Conservation (phyloP, 2,113 vertebrate genomes). For the Mus musculus region DNA sequence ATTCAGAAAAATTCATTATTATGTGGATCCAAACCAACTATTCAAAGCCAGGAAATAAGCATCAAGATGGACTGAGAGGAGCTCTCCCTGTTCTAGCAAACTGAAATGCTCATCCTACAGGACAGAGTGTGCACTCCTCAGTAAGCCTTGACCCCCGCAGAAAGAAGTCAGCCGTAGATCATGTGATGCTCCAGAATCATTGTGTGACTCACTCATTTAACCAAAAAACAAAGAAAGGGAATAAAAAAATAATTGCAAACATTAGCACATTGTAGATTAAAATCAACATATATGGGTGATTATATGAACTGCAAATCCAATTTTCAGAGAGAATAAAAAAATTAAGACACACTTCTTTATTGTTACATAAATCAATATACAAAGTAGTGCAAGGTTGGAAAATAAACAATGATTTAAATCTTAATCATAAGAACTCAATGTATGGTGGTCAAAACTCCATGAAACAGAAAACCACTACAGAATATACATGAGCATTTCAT, state of each 20-base stretch:
- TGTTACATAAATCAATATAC: neutral
- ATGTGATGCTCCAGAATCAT: neutral
- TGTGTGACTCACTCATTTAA: neutral
- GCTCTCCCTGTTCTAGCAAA: neutral
- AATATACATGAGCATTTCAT: neutral
- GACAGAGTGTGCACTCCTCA: neutral
- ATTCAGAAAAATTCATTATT: neutral
- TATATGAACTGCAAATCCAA: neutral
- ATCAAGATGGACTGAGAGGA: neutral
- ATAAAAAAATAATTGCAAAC: neutral
- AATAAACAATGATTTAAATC: neutral
- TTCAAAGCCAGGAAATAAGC: neutral
- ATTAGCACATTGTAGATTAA: neutral
- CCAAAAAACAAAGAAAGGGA: no score
- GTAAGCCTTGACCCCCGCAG: neutral
- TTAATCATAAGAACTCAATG: neutral
- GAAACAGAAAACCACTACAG: neutral
- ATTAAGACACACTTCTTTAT: neutral
- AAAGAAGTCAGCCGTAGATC: neutral
- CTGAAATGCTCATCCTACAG: neutral
- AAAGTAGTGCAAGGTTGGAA: neutral
- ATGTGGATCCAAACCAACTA: neutral
- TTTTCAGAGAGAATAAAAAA: constrained; percentile 13
- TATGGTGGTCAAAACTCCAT: neutral
- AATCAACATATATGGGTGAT: neutral